Conservation (phyloP, 1,140 invertebrate species). For the Druon quercuslanigerum region DNA sequence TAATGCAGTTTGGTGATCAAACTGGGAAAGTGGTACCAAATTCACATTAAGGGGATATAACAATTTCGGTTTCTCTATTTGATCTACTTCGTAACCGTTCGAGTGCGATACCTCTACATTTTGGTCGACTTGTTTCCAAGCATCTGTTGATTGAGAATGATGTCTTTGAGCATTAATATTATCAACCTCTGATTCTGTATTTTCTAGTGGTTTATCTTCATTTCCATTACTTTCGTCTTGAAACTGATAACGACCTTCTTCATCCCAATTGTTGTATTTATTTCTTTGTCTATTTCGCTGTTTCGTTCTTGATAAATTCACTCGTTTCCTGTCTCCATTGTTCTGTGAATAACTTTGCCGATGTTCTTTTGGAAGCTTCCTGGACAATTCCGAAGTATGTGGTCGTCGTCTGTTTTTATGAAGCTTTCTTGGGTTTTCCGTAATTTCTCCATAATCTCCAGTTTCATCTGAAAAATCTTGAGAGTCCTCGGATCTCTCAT, state of each 20-base stretch:
- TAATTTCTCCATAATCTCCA: conserved; percentile 65
- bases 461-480: conserved; percentile 61
- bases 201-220: background rate
- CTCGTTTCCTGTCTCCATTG: conserved; percentile 50
- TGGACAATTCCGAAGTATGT: conserved; percentile 45
- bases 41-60: conserved; percentile 66
- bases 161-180: conserved; percentile 40
- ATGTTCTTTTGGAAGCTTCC: conserved; percentile 67
- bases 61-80: conserved; percentile 68
- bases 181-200: too few relatives aligned
- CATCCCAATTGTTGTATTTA: conserved; percentile 57
- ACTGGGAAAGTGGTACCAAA: conserved; percentile 64
- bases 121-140: conserved; percentile 66
- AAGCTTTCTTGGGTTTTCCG: conserved; percentile 58
- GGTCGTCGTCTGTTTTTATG: conserved; percentile 65
- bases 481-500: conserved; percentile 57
- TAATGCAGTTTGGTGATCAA: conserved; percentile 69
- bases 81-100: conserved; percentile 62
- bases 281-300: conserved; percentile 51
- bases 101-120: conserved; percentile 63
- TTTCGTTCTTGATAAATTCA: conserved; percentile 53
- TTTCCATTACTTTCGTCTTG: conserved; percentile 57
- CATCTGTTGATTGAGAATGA: conserved; percentile 41
- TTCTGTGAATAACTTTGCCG: conserved; percentile 53
- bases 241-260: conserved; percentile 51